Percentiles rank a stretch among this genome's conserved stretches.
Evolutionary conservation across 35 echinoderm and acorn worm species (phyloP).

Genomic region (Diadema setosum): DNA sequence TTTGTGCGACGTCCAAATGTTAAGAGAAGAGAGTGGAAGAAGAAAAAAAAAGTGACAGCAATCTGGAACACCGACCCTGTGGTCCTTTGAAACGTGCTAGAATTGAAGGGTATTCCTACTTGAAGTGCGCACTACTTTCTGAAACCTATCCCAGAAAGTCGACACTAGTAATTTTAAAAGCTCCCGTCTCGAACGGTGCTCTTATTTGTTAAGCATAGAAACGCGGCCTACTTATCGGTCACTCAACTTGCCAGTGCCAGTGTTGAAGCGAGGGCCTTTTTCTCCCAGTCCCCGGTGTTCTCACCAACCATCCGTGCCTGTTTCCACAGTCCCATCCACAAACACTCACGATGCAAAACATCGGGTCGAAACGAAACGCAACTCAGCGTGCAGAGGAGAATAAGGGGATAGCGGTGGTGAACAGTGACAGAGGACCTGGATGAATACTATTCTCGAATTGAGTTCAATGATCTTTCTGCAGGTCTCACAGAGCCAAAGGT

Average conservation of each 20-base stretch:
- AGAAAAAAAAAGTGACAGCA: neutral
- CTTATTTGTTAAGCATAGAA: slow-evolving; percentile 19
- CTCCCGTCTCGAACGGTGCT: neutral
- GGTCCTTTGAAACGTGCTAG: slow-evolving; percentile 1
- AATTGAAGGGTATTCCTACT: slow-evolving; percentile 5
- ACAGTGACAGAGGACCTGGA: too few species aligned
- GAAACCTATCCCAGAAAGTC: slow-evolving; percentile 6
- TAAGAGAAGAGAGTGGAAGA: neutral
- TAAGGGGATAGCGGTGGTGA: too few species aligned
- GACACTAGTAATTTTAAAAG: neutral
- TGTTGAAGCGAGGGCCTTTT: neutral
- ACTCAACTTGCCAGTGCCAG: slow-evolving; percentile 5
- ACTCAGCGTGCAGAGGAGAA: too few species aligned
- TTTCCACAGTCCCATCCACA: neutral
- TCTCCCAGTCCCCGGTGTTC: neutral
- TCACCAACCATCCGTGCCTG: too few species aligned
- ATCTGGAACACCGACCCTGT: slow-evolving; percentile 15
- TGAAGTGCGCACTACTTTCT: neutral
- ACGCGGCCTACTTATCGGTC: slow-evolving; percentile 12
- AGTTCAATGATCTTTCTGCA: too few species aligned
- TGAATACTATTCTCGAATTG: too few species aligned
- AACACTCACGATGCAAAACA: too few species aligned
- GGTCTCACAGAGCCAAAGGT: too few species aligned
- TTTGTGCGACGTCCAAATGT: neutral
- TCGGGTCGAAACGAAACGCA: too few species aligned